phyloP scores from a whole-genome alignment of 2,113 vertebrate species.

The Aphelocoma coerulescens region DNA sequence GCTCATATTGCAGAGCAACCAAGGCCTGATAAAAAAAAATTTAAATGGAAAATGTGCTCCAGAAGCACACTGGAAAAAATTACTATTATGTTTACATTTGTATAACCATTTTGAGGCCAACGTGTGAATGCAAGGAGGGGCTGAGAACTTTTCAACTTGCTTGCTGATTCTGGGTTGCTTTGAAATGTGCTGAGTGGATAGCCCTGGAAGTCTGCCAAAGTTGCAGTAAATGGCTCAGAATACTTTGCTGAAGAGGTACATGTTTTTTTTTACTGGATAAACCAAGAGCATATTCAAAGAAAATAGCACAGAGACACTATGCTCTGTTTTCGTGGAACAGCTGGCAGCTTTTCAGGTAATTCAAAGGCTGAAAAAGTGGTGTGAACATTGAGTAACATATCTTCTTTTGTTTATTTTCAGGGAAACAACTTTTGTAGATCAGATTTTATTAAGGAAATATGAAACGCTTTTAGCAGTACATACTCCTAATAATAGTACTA shows the following conservation, averaged over 20 bases:
- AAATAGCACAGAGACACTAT: neutral
- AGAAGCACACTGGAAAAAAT: neutral
- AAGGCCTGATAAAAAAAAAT: neutral
- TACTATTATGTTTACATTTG: neutral
- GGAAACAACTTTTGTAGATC: neutral
- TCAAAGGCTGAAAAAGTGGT: neutral
- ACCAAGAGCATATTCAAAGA: neutral
- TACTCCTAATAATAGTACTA: neutral
- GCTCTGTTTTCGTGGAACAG: neutral
- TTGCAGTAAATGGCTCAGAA: neutral
- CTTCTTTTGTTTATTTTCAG: constrained; percentile 16
- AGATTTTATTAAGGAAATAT: neutral
- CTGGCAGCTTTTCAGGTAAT: constrained; percentile 12
- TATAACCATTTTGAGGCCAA: neutral
- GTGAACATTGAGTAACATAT: neutral
- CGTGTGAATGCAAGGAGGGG: neutral
- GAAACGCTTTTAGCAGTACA: neutral
- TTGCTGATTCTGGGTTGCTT: neutral
- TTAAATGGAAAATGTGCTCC: neutral
- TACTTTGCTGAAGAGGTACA: neutral
- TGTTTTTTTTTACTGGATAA: constrained; percentile 2
- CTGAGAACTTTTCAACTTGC: neutral
- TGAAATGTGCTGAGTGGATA: neutral
- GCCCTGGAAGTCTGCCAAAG: neutral
- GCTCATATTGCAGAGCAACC: neutral